Conservation (phyloP, 2,797 vertebrate genomes). For the Perodicticus potto region DNA sequence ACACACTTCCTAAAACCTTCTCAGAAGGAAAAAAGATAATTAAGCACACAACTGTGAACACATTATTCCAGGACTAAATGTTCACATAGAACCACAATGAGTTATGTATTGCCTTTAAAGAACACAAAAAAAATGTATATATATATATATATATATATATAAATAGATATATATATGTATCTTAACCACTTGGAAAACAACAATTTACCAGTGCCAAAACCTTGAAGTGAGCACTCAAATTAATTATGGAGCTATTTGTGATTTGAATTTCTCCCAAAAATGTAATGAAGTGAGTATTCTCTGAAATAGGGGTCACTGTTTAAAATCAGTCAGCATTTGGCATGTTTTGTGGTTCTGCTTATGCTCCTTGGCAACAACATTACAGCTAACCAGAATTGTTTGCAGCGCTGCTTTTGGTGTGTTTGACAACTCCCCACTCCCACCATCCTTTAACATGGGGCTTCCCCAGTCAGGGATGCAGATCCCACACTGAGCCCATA, state of each 20-base stretch:
- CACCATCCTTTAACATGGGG: not conserved
- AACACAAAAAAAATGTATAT: constrained; percentile 53
- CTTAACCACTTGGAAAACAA: not conserved
- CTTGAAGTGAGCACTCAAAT: constrained; percentile 16
- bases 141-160: not conserved
- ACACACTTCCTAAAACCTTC: constrained; percentile 13
- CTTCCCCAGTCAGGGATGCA: constrained; percentile 71
- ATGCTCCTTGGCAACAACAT: constrained; percentile 62
- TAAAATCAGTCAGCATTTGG: constrained; percentile 66
- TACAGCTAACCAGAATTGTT: not conserved
- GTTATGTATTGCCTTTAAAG: not conserved
- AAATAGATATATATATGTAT: not conserved
- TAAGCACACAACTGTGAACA: not conserved
- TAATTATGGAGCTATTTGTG: constrained; percentile 24
- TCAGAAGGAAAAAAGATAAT: not conserved
- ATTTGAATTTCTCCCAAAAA: constrained; percentile 65
- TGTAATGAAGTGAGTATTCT: constrained; percentile 53
- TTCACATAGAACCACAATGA: constrained; percentile 49
- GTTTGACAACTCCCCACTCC: constrained; percentile 62
- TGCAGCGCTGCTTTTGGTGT: constrained; percentile 6
- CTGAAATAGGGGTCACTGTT: constrained; percentile 43
- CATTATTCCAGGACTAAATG: not conserved
- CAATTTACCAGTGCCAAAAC: constrained; percentile 2
- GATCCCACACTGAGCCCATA: constrained; percentile 70
- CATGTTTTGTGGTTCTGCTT: constrained; percentile 65